A percentile compares a stretch with the other conserved stretches of the same genome.
These are phyloP conservation scores for Caenorhabditis inopinata DNA, from an alignment of 1,140 invertebrate genomes.

Conservation along the genomic window DNA sequence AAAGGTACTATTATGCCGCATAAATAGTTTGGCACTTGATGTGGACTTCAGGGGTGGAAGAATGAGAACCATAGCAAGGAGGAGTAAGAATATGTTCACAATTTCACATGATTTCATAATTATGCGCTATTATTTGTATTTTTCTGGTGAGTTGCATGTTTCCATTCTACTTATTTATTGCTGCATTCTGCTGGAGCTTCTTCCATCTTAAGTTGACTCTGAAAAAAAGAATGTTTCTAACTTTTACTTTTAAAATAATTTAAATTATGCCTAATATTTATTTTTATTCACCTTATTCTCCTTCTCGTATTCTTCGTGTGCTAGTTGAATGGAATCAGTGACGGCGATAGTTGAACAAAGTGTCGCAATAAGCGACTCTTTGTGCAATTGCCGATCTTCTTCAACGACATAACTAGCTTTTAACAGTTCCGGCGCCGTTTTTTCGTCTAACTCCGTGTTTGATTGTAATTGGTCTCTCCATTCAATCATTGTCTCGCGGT, in stretches of 20 bases:
- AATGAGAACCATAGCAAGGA: too few relatives aligned
- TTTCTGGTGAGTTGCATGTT: background rate
- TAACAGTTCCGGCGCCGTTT: constrained; percentile 13
- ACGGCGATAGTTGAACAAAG: constrained; percentile 3
- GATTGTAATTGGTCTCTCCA: constrained; percentile 24
- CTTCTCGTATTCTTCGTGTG: constrained; percentile 16
- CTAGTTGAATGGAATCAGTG: constrained; percentile 7
- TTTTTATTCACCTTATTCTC: constrained; percentile 1
- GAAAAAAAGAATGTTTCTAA: background rate
- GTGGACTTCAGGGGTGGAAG: too few relatives aligned
- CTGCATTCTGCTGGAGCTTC: background rate
- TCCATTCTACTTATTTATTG: background rate
- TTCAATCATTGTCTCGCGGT: background rate
- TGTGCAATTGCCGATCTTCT: background rate
- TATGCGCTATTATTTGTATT: background rate
- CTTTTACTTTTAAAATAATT: too few relatives aligned
- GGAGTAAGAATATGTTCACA: too few relatives aligned
- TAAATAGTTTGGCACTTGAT: too few relatives aligned
- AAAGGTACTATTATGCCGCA: background rate
- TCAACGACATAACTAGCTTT: constrained; percentile 24
- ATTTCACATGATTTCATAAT: too few relatives aligned
- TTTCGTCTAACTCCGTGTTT: background rate
- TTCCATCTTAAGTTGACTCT: background rate
- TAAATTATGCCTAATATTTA: too few relatives aligned
- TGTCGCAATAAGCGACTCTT: constrained; percentile 9